Conservation (phyloP, 2,113 vertebrate genomes). For the Callopanchax toddi region DNA sequence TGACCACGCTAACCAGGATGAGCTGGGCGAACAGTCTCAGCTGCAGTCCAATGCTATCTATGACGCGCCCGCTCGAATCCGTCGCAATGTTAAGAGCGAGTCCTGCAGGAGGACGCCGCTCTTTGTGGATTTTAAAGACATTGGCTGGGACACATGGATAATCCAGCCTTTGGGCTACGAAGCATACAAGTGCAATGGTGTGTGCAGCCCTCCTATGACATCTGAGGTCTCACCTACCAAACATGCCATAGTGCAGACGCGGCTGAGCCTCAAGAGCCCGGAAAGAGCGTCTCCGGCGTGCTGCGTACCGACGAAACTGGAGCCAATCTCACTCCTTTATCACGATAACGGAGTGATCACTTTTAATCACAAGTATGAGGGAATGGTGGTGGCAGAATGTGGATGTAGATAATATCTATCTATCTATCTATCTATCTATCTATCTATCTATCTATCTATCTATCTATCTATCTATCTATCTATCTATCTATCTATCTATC, state of each 20-base stretch:
- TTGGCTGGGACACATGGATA: constrained; percentile 96
- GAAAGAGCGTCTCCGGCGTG: constrained; percentile 90
- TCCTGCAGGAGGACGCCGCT: constrained; percentile 90
- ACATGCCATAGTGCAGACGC: constrained; percentile 93
- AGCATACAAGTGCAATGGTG: constrained; percentile 91
- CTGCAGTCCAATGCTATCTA: constrained; percentile 90
- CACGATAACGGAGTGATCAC: constrained; percentile 89
- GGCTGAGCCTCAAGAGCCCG: constrained; percentile 88
- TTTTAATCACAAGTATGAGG: constrained; percentile 96
- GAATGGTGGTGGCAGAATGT: constrained; percentile 96
- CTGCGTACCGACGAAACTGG: constrained; percentile 95
- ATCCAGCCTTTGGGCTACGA: constrained; percentile 91
- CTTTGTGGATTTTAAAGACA: constrained; percentile 97
- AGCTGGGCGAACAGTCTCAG: constrained; percentile 82
- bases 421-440: constrained; percentile 18
- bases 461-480: constrained; percentile 17
- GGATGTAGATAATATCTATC: constrained; percentile 89
- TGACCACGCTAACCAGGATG: constrained; percentile 56
- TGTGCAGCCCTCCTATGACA: constrained; percentile 88
- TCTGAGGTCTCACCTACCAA: constrained; percentile 92
- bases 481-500: constrained; percentile 11
- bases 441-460: constrained; percentile 23
- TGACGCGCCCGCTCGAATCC: constrained; percentile 86
- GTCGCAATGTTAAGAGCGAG: constrained; percentile 89
- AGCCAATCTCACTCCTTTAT: constrained; percentile 96